phyloP scores from a whole-genome alignment of 2,797 vertebrate species.

The Catamblyrhynchus diadema region DNA sequence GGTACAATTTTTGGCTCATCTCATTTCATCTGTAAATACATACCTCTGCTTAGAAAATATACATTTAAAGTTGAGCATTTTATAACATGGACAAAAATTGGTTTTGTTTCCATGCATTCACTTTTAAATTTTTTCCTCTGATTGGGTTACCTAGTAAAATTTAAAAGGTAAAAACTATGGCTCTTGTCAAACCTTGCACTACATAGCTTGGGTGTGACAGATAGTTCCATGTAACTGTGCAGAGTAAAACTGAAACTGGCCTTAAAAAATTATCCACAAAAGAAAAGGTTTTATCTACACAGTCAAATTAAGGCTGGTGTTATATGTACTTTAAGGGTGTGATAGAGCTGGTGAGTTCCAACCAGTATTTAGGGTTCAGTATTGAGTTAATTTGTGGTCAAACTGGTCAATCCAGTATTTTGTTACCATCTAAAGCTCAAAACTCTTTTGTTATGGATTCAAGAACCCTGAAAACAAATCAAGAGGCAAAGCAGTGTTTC shows the following conservation, averaged over 20 bases:
- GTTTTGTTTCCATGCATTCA: neutral
- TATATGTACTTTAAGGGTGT: neutral
- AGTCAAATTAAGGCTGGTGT: neutral
- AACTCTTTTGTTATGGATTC: neutral
- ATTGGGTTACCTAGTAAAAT: neutral
- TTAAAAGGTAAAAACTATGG: neutral
- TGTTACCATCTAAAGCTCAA: neutral
- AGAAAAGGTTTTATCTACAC: neutral
- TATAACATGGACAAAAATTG: neutral
- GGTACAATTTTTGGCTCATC: neutral
- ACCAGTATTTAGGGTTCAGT: neutral
- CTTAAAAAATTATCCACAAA: neutral
- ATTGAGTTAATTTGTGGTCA: neutral
- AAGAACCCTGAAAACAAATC: neutral
- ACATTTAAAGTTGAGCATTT: neutral
- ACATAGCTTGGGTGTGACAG: neutral
- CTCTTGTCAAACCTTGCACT: neutral
- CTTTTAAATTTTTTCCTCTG: neutral
- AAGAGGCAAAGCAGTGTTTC: neutral
- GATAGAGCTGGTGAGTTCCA: neutral
- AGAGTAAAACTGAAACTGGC: neutral
- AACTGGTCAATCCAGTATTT: slow-evolving; percentile 5
- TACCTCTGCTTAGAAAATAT: neutral
- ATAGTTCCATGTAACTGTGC: neutral
- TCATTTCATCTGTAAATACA: neutral